Conservation (phyloP, 2,888 invertebrate genomes). For the Clostera curtula region DNA sequence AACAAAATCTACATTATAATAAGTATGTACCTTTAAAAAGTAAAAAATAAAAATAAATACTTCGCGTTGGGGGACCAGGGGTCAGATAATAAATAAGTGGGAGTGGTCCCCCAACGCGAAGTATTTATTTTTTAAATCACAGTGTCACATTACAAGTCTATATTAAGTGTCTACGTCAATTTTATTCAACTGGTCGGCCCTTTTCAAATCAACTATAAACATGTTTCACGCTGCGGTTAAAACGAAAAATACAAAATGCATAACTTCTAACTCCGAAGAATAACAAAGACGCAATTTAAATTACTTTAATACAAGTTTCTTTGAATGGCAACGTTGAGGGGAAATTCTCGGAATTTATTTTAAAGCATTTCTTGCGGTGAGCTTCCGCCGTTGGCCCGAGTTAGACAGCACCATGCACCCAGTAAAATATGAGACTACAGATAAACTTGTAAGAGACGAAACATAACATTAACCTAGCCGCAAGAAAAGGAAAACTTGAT, state of each 20-base stretch:
- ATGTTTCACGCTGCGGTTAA: constrained; percentile 22
- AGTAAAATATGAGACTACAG: constrained; percentile 31
- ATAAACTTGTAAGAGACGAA: constrained; percentile 23
- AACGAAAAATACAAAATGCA: constrained; percentile 42
- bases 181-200: no score
- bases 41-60: no score
- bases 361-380: constrained; percentile 59
- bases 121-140: no score
- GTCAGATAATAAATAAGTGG: no score
- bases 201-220: constrained; percentile 13
- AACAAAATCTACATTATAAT: no score
- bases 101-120: no score
- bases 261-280: constrained; percentile 52
- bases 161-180: no score
- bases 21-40: no score
- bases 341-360: constrained; percentile 65
- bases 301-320: constrained; percentile 63
- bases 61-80: no score
- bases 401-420: constrained; percentile 44
- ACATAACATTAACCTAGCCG: no score
- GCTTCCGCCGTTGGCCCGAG: constrained; percentile 51
- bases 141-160: no score
- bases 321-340: constrained; percentile 54
- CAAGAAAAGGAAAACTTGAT: no score
- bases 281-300: constrained; percentile 61